Percentiles rank a stretch among this genome's conserved stretches.
These are phyloP conservation scores for Acronicta alni DNA, from an alignment of 2,888 invertebrate species.

Conservation along the genomic window DNA sequence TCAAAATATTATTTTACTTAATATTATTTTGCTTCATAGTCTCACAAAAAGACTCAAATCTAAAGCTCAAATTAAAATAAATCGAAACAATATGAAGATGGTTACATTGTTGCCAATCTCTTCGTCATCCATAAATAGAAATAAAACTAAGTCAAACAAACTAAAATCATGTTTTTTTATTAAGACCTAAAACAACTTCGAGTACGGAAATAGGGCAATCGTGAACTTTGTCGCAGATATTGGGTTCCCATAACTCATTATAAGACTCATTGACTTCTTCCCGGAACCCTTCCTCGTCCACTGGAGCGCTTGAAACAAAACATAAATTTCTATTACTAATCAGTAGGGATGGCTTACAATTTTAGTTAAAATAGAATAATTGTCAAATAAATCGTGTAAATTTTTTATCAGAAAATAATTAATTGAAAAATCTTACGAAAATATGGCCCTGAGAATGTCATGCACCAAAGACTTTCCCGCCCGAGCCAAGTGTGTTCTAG, in stretches of 20 bases:
- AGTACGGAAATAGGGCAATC: constrained; percentile 80
- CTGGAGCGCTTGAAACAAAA: constrained; percentile 71
- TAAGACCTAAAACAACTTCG: constrained; percentile 70
- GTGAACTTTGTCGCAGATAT: constrained; percentile 70
- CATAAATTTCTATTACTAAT: too few species aligned
- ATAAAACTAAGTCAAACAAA: constrained; percentile 21
- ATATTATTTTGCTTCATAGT: too few species aligned
- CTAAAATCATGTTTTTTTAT: constrained; percentile 62
- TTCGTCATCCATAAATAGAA: background rate
- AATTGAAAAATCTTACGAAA: constrained; percentile 84
- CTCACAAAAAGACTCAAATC: too few species aligned
- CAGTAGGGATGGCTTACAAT: too few species aligned
- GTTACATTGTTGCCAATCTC: too few species aligned
- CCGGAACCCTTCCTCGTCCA: constrained; percentile 71
- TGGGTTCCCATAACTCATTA: constrained; percentile 69
- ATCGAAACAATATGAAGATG: too few species aligned
- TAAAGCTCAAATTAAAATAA: too few species aligned
- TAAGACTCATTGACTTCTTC: constrained; percentile 72
- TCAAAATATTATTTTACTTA: too few species aligned
- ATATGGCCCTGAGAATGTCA: constrained; percentile 90
- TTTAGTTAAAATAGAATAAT: too few species aligned
- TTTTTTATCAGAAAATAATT: too few species aligned
- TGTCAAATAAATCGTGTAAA: too few species aligned
- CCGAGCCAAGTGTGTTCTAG: constrained; percentile 87
- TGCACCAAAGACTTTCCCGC: constrained; percentile 91